phyloP scores from a whole-genome alignment of 37 sponge, comb jelly and placozoan species.

The Halisarca cf. caerulea region DNA sequence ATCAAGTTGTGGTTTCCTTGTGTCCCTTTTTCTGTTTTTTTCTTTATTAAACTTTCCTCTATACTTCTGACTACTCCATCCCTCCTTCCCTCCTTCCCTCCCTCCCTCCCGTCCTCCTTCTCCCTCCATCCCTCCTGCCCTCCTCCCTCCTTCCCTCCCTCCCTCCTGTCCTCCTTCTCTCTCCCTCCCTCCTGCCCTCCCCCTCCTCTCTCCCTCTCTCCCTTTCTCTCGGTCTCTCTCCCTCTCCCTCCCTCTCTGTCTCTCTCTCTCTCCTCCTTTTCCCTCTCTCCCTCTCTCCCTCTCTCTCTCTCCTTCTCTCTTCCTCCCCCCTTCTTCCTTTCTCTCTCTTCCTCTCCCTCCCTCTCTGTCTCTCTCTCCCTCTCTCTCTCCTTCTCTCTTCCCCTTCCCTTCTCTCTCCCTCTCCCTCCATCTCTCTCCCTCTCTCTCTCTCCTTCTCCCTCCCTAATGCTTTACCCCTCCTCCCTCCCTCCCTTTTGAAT shows the following conservation, averaged over 20 bases:
- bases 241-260: neutral
- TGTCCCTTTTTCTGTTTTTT: no score
- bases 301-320: neutral
- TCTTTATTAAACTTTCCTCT: no score
- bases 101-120: neutral
- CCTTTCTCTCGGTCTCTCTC: neutral
- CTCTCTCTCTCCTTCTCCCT: no score
- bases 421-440: no score
- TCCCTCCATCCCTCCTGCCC: neutral
- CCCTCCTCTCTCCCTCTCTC: neutral
- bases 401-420: no score
- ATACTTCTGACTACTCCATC: no score
- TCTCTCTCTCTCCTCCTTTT: neutral
- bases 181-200: neutral
- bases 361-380: no score
- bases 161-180: neutral
- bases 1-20: neutral
- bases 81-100: neutral
- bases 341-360: neutral
- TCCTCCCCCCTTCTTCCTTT: neutral
- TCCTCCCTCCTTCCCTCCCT: neutral
- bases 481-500: no score
- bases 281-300: slow-evolving; percentile 3
- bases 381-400: no score
- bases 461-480: no score